phyloP scores from a whole-genome alignment of 2,113 vertebrate genomes.

The Oceanites oceanicus region DNA sequence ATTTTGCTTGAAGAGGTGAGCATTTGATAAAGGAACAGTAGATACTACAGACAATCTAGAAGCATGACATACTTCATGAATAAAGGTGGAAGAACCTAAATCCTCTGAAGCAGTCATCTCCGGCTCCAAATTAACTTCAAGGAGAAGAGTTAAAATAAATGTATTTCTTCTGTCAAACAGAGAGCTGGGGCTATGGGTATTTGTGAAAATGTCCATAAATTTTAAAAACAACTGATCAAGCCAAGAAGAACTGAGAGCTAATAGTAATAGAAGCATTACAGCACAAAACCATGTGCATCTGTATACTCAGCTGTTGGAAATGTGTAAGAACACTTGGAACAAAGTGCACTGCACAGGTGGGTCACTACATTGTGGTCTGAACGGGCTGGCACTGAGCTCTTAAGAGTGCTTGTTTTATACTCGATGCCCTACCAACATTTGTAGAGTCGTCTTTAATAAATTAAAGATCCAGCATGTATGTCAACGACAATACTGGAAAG shows the following conservation, averaged over 20 bases:
- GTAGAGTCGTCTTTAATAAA: neutral
- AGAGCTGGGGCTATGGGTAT: neutral
- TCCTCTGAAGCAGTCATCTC: neutral
- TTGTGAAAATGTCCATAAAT: neutral
- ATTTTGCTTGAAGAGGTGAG: neutral
- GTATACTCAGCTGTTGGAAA: neutral
- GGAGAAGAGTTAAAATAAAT: neutral
- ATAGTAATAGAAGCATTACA: neutral
- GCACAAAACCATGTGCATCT: neutral
- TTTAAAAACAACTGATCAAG: neutral
- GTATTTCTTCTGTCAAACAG: neutral
- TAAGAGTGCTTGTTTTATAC: neutral
- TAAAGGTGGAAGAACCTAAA: neutral
- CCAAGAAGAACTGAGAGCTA: neutral
- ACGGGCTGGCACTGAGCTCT: neutral
- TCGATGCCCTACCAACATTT: accelerated
- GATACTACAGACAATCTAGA: neutral
- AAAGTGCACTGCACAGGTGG: accelerated
- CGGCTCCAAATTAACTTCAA: neutral
- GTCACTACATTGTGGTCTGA: neutral
- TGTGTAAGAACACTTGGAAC: neutral
- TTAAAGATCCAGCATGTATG: too few species aligned
- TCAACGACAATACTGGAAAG: neutral
- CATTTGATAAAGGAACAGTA: neutral
- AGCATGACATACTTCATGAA: neutral